Base-by-base conservation (phyloP, 2,888 invertebrate species). In the Alloplasta piceator region DNA sequence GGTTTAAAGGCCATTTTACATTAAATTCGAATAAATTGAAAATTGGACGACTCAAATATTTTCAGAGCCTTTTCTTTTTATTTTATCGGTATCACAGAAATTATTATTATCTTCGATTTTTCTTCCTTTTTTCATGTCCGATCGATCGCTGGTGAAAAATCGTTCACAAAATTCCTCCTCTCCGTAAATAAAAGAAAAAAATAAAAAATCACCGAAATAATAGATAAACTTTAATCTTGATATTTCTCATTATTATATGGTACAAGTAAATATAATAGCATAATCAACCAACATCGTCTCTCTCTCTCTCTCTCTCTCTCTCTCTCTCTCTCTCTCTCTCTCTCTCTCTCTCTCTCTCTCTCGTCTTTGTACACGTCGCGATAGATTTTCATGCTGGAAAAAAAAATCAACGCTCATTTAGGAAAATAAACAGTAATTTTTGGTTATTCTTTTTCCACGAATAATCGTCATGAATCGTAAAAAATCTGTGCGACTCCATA, bases 221-320 rank as follows among this genome's bases (percentile, higher is more conserved):
- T 87, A 86, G 88, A 86, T 83, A 85, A 87, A 87, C 84, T 87
- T 84, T 66, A 60, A 87, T 89, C 87, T 88, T 87, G 87, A 88
- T 88, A 88, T 90, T 89, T 89, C 87, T 89, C 87, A 88, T 86
- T 87, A 89, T 86, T 83, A 78, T 86, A 86, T 85, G 86, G 88
- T 86, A 87, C 88, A 87, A 88, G 86, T 87, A 89, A 88, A 87
- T 86, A 83, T 89, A 88, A 87, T 89, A 89, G 87, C 87, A 89
- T 90, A 90, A 91, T 88, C 88, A 66, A 68, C 39, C 36, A 75
- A 67, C 50, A 61, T 67, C 75, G 75, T 75, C 67, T 52, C 67
- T 63, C 55, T 66, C 66, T 74, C 58, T 89, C 89, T 88, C 88
- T 90, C 89, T 89, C 68, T 70, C 26, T 64, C 64, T 66, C 50